Percentiles rank a stretch among this genome's conserved stretches.
These are phyloP conservation scores for Anomalospiza imberbis DNA, from an alignment of 2,797 vertebrate species.

Conservation along the genomic window DNA sequence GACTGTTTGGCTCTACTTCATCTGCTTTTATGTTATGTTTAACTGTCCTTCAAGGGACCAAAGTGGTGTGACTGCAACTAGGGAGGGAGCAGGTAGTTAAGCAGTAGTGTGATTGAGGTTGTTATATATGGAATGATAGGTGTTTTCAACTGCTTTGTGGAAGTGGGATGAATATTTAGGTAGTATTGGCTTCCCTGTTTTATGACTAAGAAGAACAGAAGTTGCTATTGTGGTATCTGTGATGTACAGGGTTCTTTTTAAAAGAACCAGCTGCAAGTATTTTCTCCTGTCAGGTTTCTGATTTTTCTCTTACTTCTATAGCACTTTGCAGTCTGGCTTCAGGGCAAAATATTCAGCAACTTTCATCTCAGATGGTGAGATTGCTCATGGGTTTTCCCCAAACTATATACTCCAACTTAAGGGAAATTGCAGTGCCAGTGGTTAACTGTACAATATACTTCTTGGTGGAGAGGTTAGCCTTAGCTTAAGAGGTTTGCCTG, in stretches of 20 bases:
- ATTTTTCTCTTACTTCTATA: background rate
- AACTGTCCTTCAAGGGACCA: background rate
- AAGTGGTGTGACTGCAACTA: rapidly evolving
- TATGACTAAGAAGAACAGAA: background rate
- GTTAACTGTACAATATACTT: background rate
- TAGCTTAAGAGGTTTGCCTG: background rate
- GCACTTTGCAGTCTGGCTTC: slow-evolving; percentile 4
- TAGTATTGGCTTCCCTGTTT: background rate
- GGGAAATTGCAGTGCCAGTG: background rate
- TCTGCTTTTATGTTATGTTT: background rate
- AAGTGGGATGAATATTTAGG: background rate
- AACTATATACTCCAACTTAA: background rate
- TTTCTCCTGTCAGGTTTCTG: slow-evolving; percentile 5
- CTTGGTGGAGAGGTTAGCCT: background rate
- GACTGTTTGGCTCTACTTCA: background rate
- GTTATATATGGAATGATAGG: background rate
- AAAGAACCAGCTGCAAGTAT: background rate
- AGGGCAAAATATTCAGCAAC: slow-evolving; percentile 23
- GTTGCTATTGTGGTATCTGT: background rate
- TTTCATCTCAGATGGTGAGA: background rate
- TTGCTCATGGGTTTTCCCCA: background rate
- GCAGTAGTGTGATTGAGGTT: background rate
- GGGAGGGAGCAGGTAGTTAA: background rate
- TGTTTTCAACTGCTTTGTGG: background rate
- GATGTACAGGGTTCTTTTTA: background rate